A percentile compares a stretch with the other conserved stretches of the same genome.
phyloP scores from a whole-genome alignment of 1,140 invertebrate species.

The Ceratoteleas bidentatus region DNA sequence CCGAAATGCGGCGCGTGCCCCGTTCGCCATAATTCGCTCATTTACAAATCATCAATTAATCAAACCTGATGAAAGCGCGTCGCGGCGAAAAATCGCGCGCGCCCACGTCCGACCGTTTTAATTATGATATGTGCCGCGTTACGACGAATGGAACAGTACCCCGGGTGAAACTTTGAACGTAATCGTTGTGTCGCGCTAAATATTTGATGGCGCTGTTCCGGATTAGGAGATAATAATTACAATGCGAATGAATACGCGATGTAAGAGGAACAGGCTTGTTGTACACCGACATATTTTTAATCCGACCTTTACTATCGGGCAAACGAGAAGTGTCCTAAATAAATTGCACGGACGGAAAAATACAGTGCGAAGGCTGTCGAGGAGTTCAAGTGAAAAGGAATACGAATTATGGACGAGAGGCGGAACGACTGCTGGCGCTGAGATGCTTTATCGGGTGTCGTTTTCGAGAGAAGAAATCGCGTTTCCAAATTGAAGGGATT shows the following conservation, averaged over 20 bases:
- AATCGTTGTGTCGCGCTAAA: neutral
- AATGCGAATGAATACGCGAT: conserved; percentile 7
- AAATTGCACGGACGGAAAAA: neutral
- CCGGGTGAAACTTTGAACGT: conserved; percentile 1
- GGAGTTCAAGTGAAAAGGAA: too few species aligned
- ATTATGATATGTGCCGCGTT: too few species aligned
- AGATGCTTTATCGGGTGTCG: too few species aligned
- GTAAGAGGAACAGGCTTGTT: conserved; percentile 1
- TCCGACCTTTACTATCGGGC: neutral
- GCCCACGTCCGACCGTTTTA: too few species aligned
- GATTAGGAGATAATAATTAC: conserved; percentile 16
- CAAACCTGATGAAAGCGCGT: neutral
- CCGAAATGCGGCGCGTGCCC: too few species aligned
- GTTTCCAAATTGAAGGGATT: too few species aligned
- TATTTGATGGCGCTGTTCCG: neutral
- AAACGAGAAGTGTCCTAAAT: neutral
- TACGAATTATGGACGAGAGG: too few species aligned
- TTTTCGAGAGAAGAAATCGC: too few species aligned
- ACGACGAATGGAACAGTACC: neutral
- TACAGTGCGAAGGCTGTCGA: too few species aligned
- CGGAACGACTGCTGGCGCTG: too few species aligned
- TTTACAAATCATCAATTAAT: conserved; percentile 9
- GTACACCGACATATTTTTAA: conserved; percentile 6
- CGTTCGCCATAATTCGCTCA: neutral
- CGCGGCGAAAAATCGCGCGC: neutral